phyloP scores from a whole-genome alignment of 2,113 vertebrate genomes.

The Pteronura brasiliensis region DNA sequence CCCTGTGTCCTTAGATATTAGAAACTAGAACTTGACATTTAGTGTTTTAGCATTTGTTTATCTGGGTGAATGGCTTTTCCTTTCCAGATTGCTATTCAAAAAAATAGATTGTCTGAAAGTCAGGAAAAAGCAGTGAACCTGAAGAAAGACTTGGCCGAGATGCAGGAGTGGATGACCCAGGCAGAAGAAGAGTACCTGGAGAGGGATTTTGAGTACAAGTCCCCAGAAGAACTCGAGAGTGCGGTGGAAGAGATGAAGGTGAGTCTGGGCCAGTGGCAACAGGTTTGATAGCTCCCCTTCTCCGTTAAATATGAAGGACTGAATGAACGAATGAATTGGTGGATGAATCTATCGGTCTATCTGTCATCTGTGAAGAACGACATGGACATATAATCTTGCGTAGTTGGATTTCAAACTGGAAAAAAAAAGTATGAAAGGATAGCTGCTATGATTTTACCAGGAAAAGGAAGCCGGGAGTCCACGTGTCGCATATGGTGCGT shows the following conservation, averaged over 20 bases:
- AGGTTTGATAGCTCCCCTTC: fast-evolving
- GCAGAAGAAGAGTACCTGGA: constrained; percentile 98
- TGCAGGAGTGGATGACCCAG: constrained; percentile 98
- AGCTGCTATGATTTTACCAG: not conserved
- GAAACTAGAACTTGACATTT: not conserved
- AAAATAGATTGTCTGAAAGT: constrained; percentile 89
- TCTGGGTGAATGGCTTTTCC: constrained; percentile 41
- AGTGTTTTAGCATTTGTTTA: not conserved
- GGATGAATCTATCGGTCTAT: not conserved
- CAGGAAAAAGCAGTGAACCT: constrained; percentile 94
- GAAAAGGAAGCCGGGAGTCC: not conserved
- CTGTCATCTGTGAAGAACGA: not conserved
- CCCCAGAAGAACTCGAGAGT: constrained; percentile 93
- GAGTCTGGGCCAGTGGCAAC: not conserved
- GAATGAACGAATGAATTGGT: not conserved
- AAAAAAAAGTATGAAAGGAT: too few species aligned
- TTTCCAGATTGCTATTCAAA: constrained; percentile 90
- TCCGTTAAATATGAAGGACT: not conserved
- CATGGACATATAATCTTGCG: not conserved
- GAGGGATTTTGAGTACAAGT: constrained; percentile 97
- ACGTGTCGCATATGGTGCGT: not conserved
- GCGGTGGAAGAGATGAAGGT: constrained; percentile 99
- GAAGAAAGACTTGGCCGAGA: constrained; percentile 97
- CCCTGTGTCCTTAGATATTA: not conserved
- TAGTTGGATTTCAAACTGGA: not conserved